Conservation (phyloP, 1,140 invertebrate species). For the Zaprionus vittiger region DNA sequence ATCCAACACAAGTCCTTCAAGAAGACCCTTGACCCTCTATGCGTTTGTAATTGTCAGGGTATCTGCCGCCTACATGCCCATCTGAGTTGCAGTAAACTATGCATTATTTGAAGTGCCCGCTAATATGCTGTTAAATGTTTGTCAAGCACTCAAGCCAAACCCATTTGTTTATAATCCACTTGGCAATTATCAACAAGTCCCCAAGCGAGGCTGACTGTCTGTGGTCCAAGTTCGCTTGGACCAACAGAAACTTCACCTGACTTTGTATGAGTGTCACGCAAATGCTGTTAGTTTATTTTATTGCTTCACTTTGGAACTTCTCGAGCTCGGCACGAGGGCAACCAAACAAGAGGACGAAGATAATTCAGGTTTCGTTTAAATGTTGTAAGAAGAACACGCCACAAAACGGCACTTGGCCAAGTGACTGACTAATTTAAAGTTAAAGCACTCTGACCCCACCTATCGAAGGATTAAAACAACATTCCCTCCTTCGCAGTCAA, state of each 20-base stretch:
- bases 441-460: conserved; percentile 16
- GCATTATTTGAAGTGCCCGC: neutral
- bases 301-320: conserved; percentile 45
- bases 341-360: neutral
- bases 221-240: neutral
- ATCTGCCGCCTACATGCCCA: neutral
- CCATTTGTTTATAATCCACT: conserved; percentile 5
- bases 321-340: neutral
- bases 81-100: neutral
- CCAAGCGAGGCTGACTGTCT: neutral
- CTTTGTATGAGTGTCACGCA: conserved; percentile 72
- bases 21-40: conserved; percentile 13
- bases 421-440: conserved; percentile 11
- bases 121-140: conserved; percentile 6
- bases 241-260: conserved; percentile 9
- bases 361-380: neutral
- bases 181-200: conserved; percentile 2
- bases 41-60: neutral
- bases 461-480: conserved; percentile 25
- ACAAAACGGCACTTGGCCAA: neutral
- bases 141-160: neutral
- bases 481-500: neutral
- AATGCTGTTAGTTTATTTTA: conserved; percentile 76
- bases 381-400: neutral
- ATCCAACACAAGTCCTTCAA: conserved; percentile 1